These are phyloP conservation scores for Craseonycteris thonglongyai DNA, from an alignment of 2,113 vertebrate species.

Conservation along the genomic window DNA sequence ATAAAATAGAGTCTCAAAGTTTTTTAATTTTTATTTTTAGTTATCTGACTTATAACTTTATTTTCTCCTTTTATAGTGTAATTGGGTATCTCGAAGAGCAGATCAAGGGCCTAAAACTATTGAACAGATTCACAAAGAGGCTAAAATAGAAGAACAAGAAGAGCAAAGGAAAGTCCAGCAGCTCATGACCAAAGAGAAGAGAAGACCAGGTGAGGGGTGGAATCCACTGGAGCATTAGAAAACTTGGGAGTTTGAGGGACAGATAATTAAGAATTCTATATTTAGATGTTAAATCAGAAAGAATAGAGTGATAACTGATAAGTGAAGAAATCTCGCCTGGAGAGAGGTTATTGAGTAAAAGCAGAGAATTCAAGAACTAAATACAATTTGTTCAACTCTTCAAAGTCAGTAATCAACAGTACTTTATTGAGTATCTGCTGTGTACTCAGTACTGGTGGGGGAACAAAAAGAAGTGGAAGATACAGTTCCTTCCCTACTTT, in stretches of 20 bases:
- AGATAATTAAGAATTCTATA: background rate
- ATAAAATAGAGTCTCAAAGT: background rate
- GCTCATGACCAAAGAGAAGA: conserved; percentile 96
- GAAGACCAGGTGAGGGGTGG: conserved; percentile 85
- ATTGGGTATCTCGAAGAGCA: conserved; percentile 95
- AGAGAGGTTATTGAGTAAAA: background rate
- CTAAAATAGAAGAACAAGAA: conserved; percentile 97
- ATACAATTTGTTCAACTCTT: background rate
- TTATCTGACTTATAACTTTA: background rate
- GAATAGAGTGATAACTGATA: background rate
- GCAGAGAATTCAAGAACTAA: background rate
- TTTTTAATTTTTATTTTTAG: background rate
- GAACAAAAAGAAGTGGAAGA: background rate
- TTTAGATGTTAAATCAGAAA: background rate
- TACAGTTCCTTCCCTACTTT: background rate
- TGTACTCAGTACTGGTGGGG: background rate
- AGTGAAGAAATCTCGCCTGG: background rate
- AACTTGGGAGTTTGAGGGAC: background rate
- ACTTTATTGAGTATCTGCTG: background rate
- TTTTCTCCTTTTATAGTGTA: conserved; percentile 82
- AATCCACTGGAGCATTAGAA: fast-evolving
- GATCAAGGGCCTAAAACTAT: conserved; percentile 98
- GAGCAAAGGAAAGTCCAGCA: conserved; percentile 97
- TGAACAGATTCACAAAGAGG: conserved; percentile 98
- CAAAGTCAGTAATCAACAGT: background rate